These are phyloP conservation scores for Apis cerana DNA, from an alignment of 1,140 invertebrate genomes.

Conservation along the genomic window DNA sequence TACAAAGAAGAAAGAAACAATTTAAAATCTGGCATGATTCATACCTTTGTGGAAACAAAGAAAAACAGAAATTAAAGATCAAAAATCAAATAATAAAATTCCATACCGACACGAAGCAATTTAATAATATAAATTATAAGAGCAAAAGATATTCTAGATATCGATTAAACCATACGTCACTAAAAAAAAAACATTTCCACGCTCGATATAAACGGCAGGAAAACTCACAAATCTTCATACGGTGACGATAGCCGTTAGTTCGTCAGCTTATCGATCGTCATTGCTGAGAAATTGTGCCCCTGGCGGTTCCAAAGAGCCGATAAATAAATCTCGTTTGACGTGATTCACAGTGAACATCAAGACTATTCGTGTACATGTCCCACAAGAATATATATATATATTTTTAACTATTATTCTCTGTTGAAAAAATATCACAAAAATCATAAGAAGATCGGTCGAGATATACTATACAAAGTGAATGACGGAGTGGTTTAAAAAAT, in stretches of 20 bases:
- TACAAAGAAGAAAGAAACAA: too few species aligned
- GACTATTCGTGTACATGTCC: neutral
- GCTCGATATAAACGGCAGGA: neutral
- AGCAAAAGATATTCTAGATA: too few species aligned
- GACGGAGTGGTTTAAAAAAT: too few species aligned
- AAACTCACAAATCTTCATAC: neutral
- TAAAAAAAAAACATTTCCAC: neutral
- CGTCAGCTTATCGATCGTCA: constrained; percentile 13
- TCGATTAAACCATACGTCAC: neutral
- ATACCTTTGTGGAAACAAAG: too few species aligned
- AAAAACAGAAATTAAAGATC: too few species aligned
- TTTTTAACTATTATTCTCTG: neutral
- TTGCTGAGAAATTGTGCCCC: neutral
- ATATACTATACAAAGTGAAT: too few species aligned
- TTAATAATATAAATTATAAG: too few species aligned
- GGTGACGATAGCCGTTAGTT: neutral
- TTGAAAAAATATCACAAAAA: neutral
- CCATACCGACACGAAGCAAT: too few species aligned
- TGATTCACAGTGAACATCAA: neutral
- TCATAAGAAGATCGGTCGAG: too few species aligned
- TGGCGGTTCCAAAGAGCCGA: neutral
- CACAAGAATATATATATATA: neutral
- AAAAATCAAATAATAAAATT: too few species aligned
- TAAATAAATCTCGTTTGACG: constrained; percentile 20
- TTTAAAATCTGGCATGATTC: too few species aligned